These are phyloP conservation scores for Oreamnos americanus DNA, from an alignment of 2,113 vertebrate species.

Conservation along the genomic window DNA sequence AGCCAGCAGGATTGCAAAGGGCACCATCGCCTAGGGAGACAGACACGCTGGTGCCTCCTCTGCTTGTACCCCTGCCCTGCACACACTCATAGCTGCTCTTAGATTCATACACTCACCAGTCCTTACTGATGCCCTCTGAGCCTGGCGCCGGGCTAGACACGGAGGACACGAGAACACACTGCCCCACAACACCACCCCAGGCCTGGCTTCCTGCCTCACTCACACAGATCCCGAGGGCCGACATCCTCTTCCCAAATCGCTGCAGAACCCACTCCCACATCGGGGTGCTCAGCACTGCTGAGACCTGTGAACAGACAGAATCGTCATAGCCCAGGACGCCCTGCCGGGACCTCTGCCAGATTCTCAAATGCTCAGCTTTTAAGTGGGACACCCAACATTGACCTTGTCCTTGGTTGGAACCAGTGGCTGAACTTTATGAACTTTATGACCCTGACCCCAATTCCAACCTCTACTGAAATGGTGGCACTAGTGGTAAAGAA, in stretches of 20 bases:
- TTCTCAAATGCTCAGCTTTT: background rate
- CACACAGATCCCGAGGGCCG: slow-evolving; percentile 93
- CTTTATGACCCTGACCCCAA: background rate
- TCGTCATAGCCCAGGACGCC: accelerated
- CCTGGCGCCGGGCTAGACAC: background rate
- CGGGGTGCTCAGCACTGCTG: slow-evolving; percentile 91
- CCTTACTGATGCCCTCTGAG: background rate
- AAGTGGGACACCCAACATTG: accelerated
- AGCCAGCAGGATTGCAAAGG: slow-evolving; percentile 92
- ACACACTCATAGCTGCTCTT: background rate
- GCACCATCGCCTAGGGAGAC: slow-evolving; percentile 91
- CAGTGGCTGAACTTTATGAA: background rate
- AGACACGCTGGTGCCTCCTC: background rate
- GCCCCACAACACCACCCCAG: background rate
- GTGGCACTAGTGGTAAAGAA: background rate
- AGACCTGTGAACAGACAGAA: slow-evolving; percentile 81
- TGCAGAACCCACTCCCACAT: slow-evolving; percentile 96
- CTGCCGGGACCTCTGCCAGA: background rate
- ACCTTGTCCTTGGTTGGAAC: background rate
- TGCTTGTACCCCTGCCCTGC: accelerated
- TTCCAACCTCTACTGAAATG: background rate
- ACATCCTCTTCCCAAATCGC: slow-evolving; percentile 93
- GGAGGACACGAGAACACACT: background rate
- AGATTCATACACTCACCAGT: background rate
- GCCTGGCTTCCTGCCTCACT: slow-evolving; percentile 66